phyloP scores from a whole-genome alignment of 2,797 vertebrate species.

The Hipposideros larvatus region DNA sequence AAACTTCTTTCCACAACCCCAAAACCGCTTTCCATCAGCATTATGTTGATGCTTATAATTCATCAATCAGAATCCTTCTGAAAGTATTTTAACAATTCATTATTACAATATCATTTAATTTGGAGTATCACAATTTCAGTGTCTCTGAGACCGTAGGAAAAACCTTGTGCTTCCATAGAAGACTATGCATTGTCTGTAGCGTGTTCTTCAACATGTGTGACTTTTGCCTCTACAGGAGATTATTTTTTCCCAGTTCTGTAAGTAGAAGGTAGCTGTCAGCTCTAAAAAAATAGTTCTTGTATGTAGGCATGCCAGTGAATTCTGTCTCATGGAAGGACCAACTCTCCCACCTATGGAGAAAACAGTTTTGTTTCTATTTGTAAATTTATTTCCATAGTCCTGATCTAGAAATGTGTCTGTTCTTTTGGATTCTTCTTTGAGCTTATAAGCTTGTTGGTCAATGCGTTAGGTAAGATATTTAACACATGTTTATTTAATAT shows the following conservation, averaged over 20 bases:
- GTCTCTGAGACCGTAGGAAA: not conserved
- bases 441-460: not conserved
- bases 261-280: not conserved
- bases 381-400: not conserved
- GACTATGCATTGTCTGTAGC: not conserved
- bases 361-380: not conserved
- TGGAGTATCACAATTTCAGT: not conserved
- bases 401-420: slow-evolving; percentile 17
- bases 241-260: not conserved
- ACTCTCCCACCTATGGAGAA: not conserved
- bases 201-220: not conserved
- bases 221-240: not conserved
- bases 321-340: not conserved
- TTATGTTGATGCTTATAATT: not conserved
- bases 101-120: not conserved
- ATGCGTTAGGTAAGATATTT: not conserved
- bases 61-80: not conserved
- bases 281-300: not conserved
- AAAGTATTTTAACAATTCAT: not conserved
- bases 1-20: not conserved
- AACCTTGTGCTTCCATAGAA: not conserved
- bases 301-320: not conserved
- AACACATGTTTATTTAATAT: not conserved
- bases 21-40: not conserved
- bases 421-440: slow-evolving; percentile 3